Evolutionary conservation across 1,140 invertebrate species (phyloP).

Genomic region (Diabrotica undecimpunctata): DNA sequence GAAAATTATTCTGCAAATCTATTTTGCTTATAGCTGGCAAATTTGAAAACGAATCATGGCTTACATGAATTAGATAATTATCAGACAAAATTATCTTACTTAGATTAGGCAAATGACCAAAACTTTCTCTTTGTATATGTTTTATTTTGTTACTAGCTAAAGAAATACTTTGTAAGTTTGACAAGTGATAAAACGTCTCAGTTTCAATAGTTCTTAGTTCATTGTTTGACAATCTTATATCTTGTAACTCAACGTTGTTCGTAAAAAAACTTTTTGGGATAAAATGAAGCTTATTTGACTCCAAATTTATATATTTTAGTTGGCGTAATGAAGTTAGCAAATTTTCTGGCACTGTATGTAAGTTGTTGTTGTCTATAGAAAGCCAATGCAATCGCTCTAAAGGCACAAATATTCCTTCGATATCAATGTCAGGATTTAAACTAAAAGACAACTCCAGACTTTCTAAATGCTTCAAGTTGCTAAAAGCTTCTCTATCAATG

Average conservation of each 20-base stretch:
- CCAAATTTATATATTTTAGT: slow-evolving; percentile 79
- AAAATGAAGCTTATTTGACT: slow-evolving; percentile 71
- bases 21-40: slow-evolving; percentile 65
- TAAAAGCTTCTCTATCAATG: slow-evolving; percentile 72
- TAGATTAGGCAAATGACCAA: slow-evolving; percentile 64
- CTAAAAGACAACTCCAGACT: slow-evolving; percentile 83
- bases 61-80: slow-evolving; percentile 62
- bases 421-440: slow-evolving; percentile 73
- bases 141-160: slow-evolving; percentile 69
- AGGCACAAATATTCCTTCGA: slow-evolving; percentile 65
- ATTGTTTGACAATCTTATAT: slow-evolving; percentile 75
- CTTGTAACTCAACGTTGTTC: slow-evolving; percentile 68
- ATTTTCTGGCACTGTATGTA: slow-evolving; percentile 63
- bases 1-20: slow-evolving; percentile 69
- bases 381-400: slow-evolving; percentile 76
- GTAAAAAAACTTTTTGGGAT: slow-evolving; percentile 64
- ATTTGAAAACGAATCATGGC: slow-evolving; percentile 61
- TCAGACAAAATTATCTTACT: slow-evolving; percentile 66
- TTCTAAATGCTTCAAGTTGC: slow-evolving; percentile 69
- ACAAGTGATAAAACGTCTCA: slow-evolving; percentile 62
- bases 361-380: slow-evolving; percentile 84
- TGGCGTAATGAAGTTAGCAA: slow-evolving; percentile 61
- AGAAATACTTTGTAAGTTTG: slow-evolving; percentile 65
- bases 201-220: slow-evolving; percentile 57
- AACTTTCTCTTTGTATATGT: slow-evolving; percentile 55